phyloP scores from a whole-genome alignment of 2,888 invertebrate genomes.

The Thymelicus acteon region DNA sequence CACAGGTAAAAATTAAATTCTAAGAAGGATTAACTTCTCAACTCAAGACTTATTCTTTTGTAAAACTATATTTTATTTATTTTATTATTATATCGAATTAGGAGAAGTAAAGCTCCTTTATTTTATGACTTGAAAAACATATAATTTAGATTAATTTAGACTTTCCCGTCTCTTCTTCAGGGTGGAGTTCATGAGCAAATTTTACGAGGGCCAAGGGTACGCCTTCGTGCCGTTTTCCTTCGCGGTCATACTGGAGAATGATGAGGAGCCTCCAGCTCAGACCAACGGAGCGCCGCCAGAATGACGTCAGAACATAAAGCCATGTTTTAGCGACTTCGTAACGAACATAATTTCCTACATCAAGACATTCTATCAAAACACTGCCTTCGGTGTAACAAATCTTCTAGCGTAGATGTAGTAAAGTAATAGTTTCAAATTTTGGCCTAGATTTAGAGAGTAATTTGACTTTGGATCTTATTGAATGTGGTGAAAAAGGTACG shows the following conservation, averaged over 20 bases:
- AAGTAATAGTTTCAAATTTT: neutral
- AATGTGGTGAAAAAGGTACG: neutral
- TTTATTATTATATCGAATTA: no score
- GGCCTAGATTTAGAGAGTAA: neutral
- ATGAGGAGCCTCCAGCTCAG: slow-evolving; percentile 64
- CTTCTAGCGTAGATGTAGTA: neutral
- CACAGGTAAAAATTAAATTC: no score
- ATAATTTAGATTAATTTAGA: neutral
- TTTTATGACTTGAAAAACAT: neutral
- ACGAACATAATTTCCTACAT: slow-evolving; percentile 7
- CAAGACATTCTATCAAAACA: slow-evolving; percentile 23
- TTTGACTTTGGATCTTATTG: neutral
- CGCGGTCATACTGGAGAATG: slow-evolving; percentile 84
- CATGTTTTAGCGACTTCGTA: slow-evolving; percentile 12
- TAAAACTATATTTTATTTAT: no score
- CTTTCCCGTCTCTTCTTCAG: slow-evolving; percentile 78
- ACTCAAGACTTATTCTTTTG: no score
- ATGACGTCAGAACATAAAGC: slow-evolving; percentile 51
- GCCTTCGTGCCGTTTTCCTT: slow-evolving; percentile 91
- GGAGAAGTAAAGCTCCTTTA: no score
- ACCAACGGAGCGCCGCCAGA: slow-evolving; percentile 63
- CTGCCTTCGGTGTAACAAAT: slow-evolving; percentile 20
- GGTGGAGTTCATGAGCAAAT: slow-evolving; percentile 99
- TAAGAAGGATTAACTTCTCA: no score
- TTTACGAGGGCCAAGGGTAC: slow-evolving; percentile 91